Evolutionary conservation across 2,888 invertebrate genomes (phyloP).

Genomic region (Oscheius sp.): DNA sequence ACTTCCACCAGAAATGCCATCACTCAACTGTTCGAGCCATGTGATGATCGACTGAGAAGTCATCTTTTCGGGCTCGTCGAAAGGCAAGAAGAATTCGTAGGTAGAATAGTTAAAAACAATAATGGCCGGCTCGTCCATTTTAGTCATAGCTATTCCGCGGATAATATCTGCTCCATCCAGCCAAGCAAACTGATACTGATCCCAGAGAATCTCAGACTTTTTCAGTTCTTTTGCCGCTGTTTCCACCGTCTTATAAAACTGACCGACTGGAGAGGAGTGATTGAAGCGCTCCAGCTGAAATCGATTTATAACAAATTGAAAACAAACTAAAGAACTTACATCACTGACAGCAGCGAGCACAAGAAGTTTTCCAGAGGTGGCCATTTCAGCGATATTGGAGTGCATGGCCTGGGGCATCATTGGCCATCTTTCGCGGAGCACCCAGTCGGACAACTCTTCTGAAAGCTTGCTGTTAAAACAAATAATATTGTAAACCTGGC

Average conservation of each 20-base stretch:
- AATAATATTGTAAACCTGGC: constrained; percentile 34
- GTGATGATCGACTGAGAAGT: constrained; percentile 77
- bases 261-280: constrained; percentile 38
- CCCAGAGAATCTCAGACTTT: constrained; percentile 44
- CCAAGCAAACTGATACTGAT: constrained; percentile 88
- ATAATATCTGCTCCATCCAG: constrained; percentile 89
- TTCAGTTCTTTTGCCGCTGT: constrained; percentile 52
- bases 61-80: constrained; percentile 83
- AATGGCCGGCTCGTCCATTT: constrained; percentile 81
- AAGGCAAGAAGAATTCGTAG: constrained; percentile 90
- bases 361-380: constrained; percentile 64
- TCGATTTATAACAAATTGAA: neutral
- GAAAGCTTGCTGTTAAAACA: neutral
- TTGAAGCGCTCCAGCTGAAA: constrained; percentile 53
- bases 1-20: constrained; percentile 71
- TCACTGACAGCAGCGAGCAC: constrained; percentile 65
- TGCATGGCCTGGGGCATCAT: constrained; percentile 58
- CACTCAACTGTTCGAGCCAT: constrained; percentile 78
- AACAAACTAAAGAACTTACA: constrained; percentile 26
- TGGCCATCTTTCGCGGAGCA: constrained; percentile 68
- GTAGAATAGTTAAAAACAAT: constrained; percentile 91
- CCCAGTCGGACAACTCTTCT: constrained; percentile 58
- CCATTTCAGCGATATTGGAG: constrained; percentile 65
- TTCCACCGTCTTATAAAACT: constrained; percentile 54
- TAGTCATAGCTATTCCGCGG: constrained; percentile 91